Evolutionary conservation across 2,888 invertebrate genomes (phyloP), one percentile per base, ranked within the genome.

Genomic region (Tinea pellionella): DNA sequence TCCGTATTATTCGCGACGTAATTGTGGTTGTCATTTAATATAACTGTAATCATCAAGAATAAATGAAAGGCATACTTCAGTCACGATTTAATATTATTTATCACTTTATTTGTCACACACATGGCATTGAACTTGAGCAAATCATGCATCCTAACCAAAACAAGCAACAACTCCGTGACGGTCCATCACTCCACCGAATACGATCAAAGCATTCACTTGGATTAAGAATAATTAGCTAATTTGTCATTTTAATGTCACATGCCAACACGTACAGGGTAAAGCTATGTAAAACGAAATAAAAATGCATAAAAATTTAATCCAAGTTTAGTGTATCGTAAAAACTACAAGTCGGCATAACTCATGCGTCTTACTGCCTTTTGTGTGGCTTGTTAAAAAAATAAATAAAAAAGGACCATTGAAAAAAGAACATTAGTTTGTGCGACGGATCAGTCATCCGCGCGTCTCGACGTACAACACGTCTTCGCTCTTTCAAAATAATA

Each of bases 161-260:
- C 57, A 32, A 57, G 57, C 30, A 30, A 43, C 43, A 47, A 55
- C 37, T 29, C 32, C 75, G 69, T 73, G 80, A 76, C 79, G 75
- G 72, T 62, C 69, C 79, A 74, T 77, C 78, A 78, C 70, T 77
- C 73, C 66, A 65, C 64, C 63, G 61, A 60, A 64, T 69, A 72
- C 74, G 73, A 78, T 82, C 80, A 80, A 78, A 77, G 75, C 77
- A 74, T 79, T 81, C 78, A 77, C 67, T 63, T 76, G 80, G 84
- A 83, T 84, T 76, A 81, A 84, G 84, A 86, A 84, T 85, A 87
- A 87, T 87, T 86, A 86, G 79, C 77, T 78, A 78, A 87, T 87
- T 85, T 83, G 78, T 87, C 86, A 86, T 86, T 86, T 86, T 83
- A 84, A 86, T 84, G 86, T 85, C 84, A 84, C 85, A 86, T 85